phyloP scores from a whole-genome alignment of 2,888 invertebrate species.

The Griposia aprilina region DNA sequence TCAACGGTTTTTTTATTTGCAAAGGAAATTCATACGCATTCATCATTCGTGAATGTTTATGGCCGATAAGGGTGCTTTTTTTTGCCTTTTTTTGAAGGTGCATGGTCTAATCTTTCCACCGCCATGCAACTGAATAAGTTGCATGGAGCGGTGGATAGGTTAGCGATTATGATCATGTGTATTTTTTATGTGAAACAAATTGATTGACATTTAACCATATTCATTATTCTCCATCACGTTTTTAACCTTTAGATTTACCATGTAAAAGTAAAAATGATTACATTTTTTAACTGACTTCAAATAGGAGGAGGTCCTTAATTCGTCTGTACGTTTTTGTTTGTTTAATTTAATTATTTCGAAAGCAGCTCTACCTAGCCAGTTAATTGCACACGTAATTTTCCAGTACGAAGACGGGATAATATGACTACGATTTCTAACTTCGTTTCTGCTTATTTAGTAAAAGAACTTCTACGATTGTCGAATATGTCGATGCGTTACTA shows the following conservation, averaged over 20 bases:
- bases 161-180: not conserved
- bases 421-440: too few species aligned
- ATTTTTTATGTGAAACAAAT: not conserved
- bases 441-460: too few species aligned
- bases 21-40: conserved; percentile 62
- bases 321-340: too few species aligned
- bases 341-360: too few species aligned
- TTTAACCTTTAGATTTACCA: not conserved
- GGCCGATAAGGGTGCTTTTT: conserved; percentile 33
- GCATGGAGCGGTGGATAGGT: not conserved
- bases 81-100: not conserved
- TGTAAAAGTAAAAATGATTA: too few species aligned
- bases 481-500: not conserved
- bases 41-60: conserved; percentile 63
- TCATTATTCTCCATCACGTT: not conserved
- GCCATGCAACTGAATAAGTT: not conserved
- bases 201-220: too few species aligned
- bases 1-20: conserved; percentile 59
- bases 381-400: too few species aligned
- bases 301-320: too few species aligned
- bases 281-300: too few species aligned
- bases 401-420: too few species aligned
- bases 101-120: not conserved
- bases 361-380: too few species aligned
- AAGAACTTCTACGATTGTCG: too few species aligned